These are phyloP conservation scores for Uropetala carovei DNA, from an alignment of 2,888 invertebrate species.

Conservation along the genomic window DNA sequence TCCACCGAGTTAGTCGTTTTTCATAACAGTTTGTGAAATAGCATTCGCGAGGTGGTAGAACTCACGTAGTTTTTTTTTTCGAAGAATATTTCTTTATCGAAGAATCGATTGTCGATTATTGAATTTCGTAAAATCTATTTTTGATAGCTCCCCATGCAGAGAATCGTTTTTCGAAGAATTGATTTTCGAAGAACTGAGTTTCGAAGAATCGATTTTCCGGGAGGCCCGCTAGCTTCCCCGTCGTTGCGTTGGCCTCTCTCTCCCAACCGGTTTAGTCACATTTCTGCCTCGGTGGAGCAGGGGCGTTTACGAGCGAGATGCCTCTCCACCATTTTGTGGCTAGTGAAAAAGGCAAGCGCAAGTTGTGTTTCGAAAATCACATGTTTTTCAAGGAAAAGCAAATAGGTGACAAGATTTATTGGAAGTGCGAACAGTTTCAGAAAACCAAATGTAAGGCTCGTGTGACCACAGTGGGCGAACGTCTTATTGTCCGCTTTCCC, in stretches of 20 bases:
- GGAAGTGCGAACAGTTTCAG: slow-evolving; percentile 17
- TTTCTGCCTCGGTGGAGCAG: not conserved
- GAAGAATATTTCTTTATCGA: no score
- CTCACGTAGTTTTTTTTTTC: no score
- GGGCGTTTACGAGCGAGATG: not conserved
- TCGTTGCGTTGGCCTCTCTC: not conserved
- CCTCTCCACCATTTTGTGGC: not conserved
- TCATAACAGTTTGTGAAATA: no score
- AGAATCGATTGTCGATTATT: not conserved
- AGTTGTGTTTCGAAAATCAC: not conserved
- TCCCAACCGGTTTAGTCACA: not conserved
- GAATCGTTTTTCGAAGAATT: slow-evolving; percentile 24
- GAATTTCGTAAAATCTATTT: not conserved
- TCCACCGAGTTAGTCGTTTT: no score
- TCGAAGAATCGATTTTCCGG: not conserved
- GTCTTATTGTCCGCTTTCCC: not conserved
- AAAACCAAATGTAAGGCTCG: not conserved
- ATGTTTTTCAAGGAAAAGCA: not conserved
- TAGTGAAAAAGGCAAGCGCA: not conserved
- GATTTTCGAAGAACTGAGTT: not conserved
- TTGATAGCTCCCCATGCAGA: not conserved
- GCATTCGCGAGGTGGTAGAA: no score
- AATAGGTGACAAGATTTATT: not conserved
- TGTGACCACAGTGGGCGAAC: not conserved
- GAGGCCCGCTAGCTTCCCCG: not conserved